phyloP scores from a whole-genome alignment of 1,140 invertebrate genomes.

The Phymorhynchus buccinoides region DNA sequence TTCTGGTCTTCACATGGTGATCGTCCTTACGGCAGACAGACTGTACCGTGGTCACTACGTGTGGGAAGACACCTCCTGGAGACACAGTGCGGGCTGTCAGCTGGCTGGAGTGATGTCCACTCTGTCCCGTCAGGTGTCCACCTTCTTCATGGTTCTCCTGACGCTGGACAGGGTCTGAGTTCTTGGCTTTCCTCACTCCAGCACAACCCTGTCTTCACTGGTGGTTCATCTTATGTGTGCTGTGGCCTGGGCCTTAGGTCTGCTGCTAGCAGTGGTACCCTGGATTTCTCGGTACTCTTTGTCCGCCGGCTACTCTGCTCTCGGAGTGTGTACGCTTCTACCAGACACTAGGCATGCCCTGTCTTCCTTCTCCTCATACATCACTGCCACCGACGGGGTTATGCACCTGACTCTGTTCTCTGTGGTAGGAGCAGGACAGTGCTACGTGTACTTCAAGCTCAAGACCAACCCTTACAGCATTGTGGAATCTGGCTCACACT shows the following conservation, averaged over 20 bases:
- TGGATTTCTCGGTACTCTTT: not conserved
- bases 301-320: not conserved
- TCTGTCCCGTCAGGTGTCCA: no score
- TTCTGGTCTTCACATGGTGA: slow-evolving; percentile 64
- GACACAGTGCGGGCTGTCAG: no score
- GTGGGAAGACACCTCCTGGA: slow-evolving; percentile 53
- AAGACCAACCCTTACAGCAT: not conserved
- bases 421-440: not conserved
- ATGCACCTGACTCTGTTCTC: not conserved
- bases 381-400: not conserved
- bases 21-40: slow-evolving; percentile 59
- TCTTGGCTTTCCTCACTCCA: slow-evolving; percentile 54
- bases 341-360: not conserved
- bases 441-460: no score
- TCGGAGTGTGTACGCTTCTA: not conserved
- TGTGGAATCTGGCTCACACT: not conserved
- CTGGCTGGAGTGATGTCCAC: no score
- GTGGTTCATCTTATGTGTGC: no score
- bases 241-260: no score
- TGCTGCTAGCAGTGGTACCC: no score
- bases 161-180: no score
- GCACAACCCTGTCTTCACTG: slow-evolving; percentile 35
- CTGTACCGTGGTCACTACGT: slow-evolving; percentile 57
- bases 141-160: no score
- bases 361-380: not conserved